These are phyloP conservation scores for Seladonia tumulorum DNA, from an alignment of 2,888 invertebrate genomes.

Conservation along the genomic window DNA sequence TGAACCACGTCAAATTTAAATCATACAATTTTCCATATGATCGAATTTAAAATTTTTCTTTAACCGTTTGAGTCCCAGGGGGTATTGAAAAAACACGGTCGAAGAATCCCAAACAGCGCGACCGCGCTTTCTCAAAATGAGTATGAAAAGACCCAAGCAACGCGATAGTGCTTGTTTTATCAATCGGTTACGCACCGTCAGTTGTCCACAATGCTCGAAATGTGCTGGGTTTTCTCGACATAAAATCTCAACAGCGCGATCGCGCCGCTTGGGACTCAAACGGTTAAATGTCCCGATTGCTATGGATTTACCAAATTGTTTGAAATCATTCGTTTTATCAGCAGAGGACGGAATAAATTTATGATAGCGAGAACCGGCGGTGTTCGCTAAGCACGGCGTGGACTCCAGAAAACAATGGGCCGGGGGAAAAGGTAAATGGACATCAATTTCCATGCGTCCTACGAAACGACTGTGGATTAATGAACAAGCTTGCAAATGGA, in stretches of 20 bases:
- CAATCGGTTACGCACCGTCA: no score
- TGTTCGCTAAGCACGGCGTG: not conserved
- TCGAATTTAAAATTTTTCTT: not conserved
- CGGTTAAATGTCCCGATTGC: not conserved
- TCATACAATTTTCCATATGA: not conserved
- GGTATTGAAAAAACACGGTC: no score
- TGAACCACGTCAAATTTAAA: not conserved
- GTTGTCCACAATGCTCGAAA: no score
- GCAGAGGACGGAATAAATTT: not conserved
- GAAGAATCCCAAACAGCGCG: no score
- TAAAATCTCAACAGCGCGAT: no score
- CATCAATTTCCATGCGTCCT: constrained; percentile 53
- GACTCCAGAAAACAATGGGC: not conserved
- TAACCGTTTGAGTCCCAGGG: no score
- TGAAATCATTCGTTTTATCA: not conserved
- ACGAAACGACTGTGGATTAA: constrained; percentile 58
- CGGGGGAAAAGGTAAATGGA: constrained; percentile 34
- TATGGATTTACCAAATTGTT: not conserved
- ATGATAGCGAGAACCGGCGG: not conserved
- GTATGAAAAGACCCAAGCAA: no score
- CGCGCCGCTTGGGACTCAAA: no score
- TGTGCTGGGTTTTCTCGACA: no score
- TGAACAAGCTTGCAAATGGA: constrained; percentile 67
- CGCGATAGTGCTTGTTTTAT: no score
- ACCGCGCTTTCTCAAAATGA: no score